Evolutionary conservation across 2,888 invertebrate species (phyloP).

Genomic region (Molanna angustata): DNA sequence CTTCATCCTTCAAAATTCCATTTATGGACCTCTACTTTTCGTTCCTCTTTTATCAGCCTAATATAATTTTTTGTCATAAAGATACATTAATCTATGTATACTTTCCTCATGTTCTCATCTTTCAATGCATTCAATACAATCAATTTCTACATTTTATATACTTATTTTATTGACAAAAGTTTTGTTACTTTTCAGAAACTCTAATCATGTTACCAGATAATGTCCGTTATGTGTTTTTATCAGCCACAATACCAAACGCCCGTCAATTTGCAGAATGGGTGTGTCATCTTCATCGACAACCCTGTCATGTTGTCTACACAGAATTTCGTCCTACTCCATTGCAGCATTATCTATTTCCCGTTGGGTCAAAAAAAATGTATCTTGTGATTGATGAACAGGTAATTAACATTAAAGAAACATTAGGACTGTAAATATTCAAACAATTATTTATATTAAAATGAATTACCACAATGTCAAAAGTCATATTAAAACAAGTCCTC

Average conservation of each 20-base stretch:
- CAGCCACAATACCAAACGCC: constrained; percentile 99
- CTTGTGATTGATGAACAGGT: constrained; percentile 91
- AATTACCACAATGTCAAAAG: too few species aligned
- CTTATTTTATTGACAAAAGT: neutral
- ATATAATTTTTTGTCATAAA: too few species aligned
- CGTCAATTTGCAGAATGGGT: constrained; percentile 94
- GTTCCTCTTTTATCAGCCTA: too few species aligned
- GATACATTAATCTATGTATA: too few species aligned
- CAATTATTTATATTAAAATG: too few species aligned
- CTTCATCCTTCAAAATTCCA: too few species aligned
- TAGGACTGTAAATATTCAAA: neutral
- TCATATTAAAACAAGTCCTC: too few species aligned
- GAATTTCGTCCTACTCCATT: constrained; percentile 96
- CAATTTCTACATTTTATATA: neutral
- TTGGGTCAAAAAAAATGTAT: constrained; percentile 95
- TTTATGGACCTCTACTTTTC: too few species aligned
- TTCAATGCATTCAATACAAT: too few species aligned
- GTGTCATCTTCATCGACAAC: constrained; percentile 89
- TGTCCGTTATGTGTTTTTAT: constrained; percentile 97
- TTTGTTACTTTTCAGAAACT: constrained; percentile 66
- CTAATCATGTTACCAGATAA: constrained; percentile 95
- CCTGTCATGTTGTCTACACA: constrained; percentile 98
- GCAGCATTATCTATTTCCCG: constrained; percentile 97
- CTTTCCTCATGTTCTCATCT: too few species aligned
- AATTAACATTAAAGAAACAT: constrained; percentile 16